Base-by-base conservation (phyloP, 2,113 vertebrate species). In the Zeus faber region DNA sequence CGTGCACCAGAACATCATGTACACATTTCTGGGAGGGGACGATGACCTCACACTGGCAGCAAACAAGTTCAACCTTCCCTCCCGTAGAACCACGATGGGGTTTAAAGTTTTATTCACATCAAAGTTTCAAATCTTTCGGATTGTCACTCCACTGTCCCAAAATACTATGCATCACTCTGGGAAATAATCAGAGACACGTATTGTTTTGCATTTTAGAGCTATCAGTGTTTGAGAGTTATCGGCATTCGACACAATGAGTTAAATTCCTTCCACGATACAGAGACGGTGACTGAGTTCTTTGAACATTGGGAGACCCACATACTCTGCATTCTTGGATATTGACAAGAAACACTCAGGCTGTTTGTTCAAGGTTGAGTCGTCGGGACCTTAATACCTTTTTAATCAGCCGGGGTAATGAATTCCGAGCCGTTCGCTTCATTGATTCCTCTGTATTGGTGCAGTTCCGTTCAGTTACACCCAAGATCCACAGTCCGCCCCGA, bases 261-360 rank as follows among this genome's bases (percentile, higher is more conserved):
- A 29, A 58, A 44, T 68, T 65, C 52, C 22, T 55, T 21, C 17
- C n/a, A 46, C 21, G 18, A 48, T 48, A 53, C n/a, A 21, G 27
- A 76, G 54, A 27, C 40, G n/a, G 44, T 33, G 57, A 47, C 62
- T 53, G 0, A 14, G 46, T 25, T 44, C 62, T 74, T 63, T 72
- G 65, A 74, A 65, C 56, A 69, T 58, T 33, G 37, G n/a, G 47
- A 24, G 68, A 58, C 44, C 64, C 5, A 39, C 70, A 58, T 76
- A 33, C 53, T 58, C 41, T 6, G 55, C 68, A 79, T 77, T 75
- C 68, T 61, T 43, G 41, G 49, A 76, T 69, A 65, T 62, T 22
- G 31, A 75, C 69, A 70, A 72, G 29, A 81, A 77, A 83, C 48
- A 6, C 77, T 74, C 39, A 41, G 52, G 48, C 16, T 74, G 66